Evolutionary conservation across 2,888 invertebrate species (phyloP), one percentile per base, ranked within the genome.

Genomic region (Platycheirus albimanus): DNA sequence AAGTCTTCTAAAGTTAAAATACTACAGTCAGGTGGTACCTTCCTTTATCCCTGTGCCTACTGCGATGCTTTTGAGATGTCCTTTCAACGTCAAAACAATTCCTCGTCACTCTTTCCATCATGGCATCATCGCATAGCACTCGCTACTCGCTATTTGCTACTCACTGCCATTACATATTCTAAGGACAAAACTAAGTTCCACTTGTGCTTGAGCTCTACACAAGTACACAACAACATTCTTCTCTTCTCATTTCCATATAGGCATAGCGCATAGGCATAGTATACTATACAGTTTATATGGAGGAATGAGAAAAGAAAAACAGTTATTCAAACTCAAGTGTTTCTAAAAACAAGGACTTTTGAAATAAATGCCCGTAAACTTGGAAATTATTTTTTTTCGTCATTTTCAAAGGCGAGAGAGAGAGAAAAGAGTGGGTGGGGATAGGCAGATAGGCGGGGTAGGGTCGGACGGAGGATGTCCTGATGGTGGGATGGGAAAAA

Each of bases 281-380:
- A 45, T 2, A n/a, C 6, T 15, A 24, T 24, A 24, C 5, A 4
- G 5, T 24, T 24, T 24, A 24, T 24, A 5, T 43, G 15, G 41
- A 10, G 17, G 36, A 56, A 67, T 54, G 63, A 20, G 24, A 64
- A 36, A 74, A 28, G 49, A 49, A 58, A 30, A 54, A 70, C 76
- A 76, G 70, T 63, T 76, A 67, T 76, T 71, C 76, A 80, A 58
- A 66, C 76, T 76, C 38, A 61, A 80, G 75, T 80, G 70, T 75
- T 75, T 66, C 47, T 41, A 54, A 70, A 67, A 72, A 72, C 76
- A 76, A 81, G 71, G 67, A 72, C 71, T 77, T 76, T 67, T 56
- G 61, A 72, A 72, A 70, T 66, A 80, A 81, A 81, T 71, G 81
- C 76, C 76, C 81, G 64, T 81, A 81, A 81, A 81, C 76, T 76